Conservation (phyloP, 2,888 invertebrate species). For the Nemurella pictetii region DNA sequence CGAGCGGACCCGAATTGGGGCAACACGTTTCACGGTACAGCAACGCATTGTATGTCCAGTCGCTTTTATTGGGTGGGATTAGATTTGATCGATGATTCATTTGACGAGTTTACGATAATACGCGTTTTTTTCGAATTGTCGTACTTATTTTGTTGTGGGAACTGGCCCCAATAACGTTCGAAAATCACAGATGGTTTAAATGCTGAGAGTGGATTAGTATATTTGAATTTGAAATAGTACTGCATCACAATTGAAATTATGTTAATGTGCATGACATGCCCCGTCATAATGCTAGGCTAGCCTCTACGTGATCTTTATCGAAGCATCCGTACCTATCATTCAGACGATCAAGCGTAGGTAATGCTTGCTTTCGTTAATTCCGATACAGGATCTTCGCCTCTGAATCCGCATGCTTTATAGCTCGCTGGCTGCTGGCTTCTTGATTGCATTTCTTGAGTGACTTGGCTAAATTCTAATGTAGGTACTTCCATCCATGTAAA, state of each 20-base stretch:
- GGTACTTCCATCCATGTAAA: slow-evolving; percentile 1
- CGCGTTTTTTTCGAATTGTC: not conserved
- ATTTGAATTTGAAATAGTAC: not conserved
- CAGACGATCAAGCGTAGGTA: not conserved
- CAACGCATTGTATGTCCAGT: not conserved
- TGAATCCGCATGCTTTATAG: not conserved
- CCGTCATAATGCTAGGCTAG: not conserved
- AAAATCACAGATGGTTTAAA: not conserved
- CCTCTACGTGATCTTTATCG: not conserved
- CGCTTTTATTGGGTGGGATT: not conserved
- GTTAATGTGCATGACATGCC: not conserved
- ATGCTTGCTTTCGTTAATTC: not conserved
- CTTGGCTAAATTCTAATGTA: not conserved
- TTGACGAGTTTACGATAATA: not conserved
- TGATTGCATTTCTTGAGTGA: not conserved
- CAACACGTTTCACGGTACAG: slow-evolving; percentile 37
- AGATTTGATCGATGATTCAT: not conserved
- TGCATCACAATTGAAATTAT: not conserved
- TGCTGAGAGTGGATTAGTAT: not conserved
- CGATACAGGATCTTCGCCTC: not conserved
- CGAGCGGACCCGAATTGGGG: slow-evolving; percentile 56
- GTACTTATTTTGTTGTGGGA: not conserved
- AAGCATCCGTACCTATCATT: not conserved
- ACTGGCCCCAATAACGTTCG: not conserved
- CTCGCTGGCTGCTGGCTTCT: not conserved